These are phyloP conservation scores for Uromys caudimaculatus DNA, from an alignment of 2,797 vertebrate species.

Conservation along the genomic window DNA sequence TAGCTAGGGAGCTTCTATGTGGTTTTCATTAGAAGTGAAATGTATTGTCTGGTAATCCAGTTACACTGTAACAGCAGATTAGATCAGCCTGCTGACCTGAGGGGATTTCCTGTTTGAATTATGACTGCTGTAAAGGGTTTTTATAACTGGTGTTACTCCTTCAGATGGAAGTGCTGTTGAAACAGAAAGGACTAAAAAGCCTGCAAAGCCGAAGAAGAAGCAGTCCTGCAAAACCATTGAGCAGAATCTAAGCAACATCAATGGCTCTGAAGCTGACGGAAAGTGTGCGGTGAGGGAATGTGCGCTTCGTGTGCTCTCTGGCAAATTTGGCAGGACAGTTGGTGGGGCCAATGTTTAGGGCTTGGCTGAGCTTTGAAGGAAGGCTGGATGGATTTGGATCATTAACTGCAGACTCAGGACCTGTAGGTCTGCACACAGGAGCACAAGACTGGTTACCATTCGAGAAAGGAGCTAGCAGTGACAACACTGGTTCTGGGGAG, in stretches of 20 bases:
- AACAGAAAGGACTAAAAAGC: conserved; percentile 86
- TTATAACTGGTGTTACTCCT: conserved; percentile 12
- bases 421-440: background rate
- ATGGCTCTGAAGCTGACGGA: conserved; percentile 89
- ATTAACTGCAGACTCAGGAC: background rate
- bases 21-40: conserved; percentile 25
- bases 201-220: conserved; percentile 87
- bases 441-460: background rate
- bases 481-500: background rate
- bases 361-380: background rate
- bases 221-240: conserved; percentile 92
- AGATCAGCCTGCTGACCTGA: conserved; percentile 4
- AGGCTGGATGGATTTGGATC: background rate
- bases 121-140: background rate
- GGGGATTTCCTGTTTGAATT: background rate
- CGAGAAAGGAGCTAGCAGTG: background rate
- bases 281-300: conserved; percentile 90
- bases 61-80: background rate
- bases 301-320: background rate
- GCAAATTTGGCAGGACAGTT: background rate
- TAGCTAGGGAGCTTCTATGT: background rate
- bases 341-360: no score
- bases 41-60: background rate
- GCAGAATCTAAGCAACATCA: conserved; percentile 94
- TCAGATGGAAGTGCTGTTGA: conserved; percentile 72